A percentile compares a stretch with the other conserved stretches of the same genome.
phyloP scores from a whole-genome alignment of 1,140 invertebrate species.

The Penaeus chinensis region DNA sequence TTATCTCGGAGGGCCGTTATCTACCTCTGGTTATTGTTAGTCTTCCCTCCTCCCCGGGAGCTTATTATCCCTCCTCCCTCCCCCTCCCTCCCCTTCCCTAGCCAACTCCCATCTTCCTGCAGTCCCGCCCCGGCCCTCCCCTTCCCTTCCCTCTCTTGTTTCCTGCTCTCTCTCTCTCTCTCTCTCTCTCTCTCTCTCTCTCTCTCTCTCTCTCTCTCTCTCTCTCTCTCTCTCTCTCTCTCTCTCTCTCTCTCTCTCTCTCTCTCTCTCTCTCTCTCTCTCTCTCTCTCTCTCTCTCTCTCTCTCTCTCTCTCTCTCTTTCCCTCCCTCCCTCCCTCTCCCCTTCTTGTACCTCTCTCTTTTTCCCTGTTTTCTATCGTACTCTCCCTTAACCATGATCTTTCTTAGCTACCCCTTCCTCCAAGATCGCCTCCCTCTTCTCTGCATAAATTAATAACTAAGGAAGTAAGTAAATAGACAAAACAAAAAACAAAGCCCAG shows the following conservation, averaged over 20 bases:
- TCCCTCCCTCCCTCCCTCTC: conserved; percentile 26
- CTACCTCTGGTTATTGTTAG: too few species aligned
- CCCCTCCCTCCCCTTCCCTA: neutral
- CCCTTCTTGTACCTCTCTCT: neutral
- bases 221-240: conserved; percentile 24
- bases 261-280: neutral
- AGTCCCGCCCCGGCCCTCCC: neutral
- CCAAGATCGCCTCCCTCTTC: neutral
- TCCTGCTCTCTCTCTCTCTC: neutral
- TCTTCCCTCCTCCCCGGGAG: neutral
- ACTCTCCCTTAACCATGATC: too few species aligned
- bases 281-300: conserved; percentile 30
- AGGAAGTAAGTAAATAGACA: neutral
- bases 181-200: neutral
- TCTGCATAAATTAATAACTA: neutral
- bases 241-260: too few species aligned
- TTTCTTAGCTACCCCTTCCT: too few species aligned
- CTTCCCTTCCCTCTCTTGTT: neutral
- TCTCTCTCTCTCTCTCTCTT: conserved; percentile 13
- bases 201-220: neutral
- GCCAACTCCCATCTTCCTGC: neutral
- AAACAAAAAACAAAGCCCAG: too few species aligned
- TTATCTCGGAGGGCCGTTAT: too few species aligned
- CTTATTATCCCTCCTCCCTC: neutral
- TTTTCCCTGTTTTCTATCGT: too few species aligned